These are phyloP conservation scores for Cydia amplana DNA, from an alignment of 1,140 invertebrate genomes.

Conservation along the genomic window DNA sequence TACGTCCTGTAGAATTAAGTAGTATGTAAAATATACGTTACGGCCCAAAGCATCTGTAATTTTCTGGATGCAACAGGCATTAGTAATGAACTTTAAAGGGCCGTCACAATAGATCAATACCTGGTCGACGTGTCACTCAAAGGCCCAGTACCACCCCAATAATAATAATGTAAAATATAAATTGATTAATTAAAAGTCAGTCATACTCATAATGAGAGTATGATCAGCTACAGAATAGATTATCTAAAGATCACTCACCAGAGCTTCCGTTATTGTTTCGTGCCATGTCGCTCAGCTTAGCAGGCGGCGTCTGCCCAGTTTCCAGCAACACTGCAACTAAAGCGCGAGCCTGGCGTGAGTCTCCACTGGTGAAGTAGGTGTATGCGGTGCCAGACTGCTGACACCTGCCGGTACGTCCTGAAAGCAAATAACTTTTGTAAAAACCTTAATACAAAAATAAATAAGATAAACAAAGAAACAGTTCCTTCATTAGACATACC, in stretches of 20 bases:
- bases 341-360: conserved; percentile 94
- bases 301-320: conserved; percentile 93
- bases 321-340: conserved; percentile 93
- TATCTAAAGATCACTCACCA: conserved; percentile 46
- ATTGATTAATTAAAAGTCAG: neutral
- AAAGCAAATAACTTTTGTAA: conserved; percentile 33
- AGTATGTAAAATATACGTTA: too few relatives aligned
- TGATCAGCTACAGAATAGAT: neutral
- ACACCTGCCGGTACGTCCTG: conserved; percentile 93
- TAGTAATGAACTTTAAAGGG: too few relatives aligned
- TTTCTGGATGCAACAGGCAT: too few relatives aligned
- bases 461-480: neutral
- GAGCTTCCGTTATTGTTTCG: conserved; percentile 67
- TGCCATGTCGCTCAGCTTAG: conserved; percentile 79
- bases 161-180: too few relatives aligned
- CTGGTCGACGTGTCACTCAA: too few relatives aligned
- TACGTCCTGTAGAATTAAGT: conserved; percentile 62
- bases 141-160: too few relatives aligned
- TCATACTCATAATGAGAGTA: too few relatives aligned
- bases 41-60: too few relatives aligned
- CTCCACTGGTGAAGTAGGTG: conserved; percentile 96
- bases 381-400: conserved; percentile 97
- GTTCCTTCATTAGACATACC: conserved; percentile 80
- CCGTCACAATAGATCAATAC: too few relatives aligned
- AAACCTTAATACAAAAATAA: neutral